These are phyloP conservation scores for Petaurus breviceps DNA, from an alignment of 2,113 vertebrate genomes.

Conservation along the genomic window DNA sequence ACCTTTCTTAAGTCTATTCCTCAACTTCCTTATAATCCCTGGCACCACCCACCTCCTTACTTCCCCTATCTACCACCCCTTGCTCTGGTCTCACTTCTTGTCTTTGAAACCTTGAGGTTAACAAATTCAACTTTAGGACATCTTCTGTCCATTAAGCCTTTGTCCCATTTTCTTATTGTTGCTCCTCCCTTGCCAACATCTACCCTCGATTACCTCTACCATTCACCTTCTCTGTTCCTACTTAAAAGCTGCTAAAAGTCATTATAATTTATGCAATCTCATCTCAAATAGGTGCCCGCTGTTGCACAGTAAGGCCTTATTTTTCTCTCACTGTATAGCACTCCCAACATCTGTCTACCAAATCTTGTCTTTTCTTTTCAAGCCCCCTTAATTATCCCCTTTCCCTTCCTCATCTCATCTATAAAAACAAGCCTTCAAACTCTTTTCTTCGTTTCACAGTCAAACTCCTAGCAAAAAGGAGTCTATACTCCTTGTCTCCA, in stretches of 20 bases:
- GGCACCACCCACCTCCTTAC: background rate
- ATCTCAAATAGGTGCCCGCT: background rate
- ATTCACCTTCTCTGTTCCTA: background rate
- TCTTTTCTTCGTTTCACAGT: background rate
- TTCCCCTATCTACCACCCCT: background rate
- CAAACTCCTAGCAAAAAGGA: background rate
- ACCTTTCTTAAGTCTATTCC: background rate
- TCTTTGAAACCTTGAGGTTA: background rate
- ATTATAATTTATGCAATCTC: background rate
- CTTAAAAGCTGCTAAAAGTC: background rate
- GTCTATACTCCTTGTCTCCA: background rate
- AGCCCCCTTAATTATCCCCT: background rate
- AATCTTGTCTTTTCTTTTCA: background rate
- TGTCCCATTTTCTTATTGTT: background rate
- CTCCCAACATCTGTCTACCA: background rate
- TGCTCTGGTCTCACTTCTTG: background rate
- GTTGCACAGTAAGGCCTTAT: background rate
- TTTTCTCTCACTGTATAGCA: background rate
- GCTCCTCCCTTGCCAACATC: background rate
- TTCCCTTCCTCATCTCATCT: background rate
- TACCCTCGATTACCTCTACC: background rate
- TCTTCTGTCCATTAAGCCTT: background rate
- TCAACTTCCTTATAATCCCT: background rate
- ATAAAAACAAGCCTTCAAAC: background rate
- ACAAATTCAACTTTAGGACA: background rate